Evolutionary conservation across 2,113 vertebrate species (phyloP).

Genomic region (Illadopsis cleaveri): DNA sequence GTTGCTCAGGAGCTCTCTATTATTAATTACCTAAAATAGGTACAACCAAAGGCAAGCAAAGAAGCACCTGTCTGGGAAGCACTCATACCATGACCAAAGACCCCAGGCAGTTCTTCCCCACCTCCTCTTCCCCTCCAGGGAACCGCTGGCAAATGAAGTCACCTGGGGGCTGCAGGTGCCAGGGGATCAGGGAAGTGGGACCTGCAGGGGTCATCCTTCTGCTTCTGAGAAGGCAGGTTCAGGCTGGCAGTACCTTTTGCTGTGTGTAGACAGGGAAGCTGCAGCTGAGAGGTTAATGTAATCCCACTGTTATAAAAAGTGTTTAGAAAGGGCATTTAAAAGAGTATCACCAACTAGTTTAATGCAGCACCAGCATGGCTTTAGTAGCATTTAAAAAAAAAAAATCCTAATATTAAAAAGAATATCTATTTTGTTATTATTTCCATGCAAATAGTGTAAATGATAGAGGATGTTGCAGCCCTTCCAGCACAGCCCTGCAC

Average conservation of each 20-base stretch:
- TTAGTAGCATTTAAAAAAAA: not conserved
- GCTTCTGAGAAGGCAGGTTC: not conserved
- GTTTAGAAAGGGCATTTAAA: not conserved
- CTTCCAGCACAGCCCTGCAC: not conserved
- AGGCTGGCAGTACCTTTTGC: not conserved
- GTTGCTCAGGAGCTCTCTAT: not conserved
- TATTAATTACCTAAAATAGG: not conserved
- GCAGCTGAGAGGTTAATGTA: not conserved
- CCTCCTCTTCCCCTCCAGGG: not conserved
- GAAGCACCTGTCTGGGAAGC: not conserved
- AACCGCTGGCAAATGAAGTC: not conserved
- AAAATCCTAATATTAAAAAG: not conserved
- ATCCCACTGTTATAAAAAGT: not conserved
- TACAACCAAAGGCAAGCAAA: not conserved
- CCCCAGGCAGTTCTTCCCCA: not conserved
- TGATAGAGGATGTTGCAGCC: not conserved
- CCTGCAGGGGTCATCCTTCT: not conserved
- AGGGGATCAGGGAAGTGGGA: not conserved
- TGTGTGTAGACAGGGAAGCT: not conserved
- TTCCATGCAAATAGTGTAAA: not conserved
- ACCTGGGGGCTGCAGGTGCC: not conserved
- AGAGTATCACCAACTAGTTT: not conserved
- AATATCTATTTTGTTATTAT: not conserved
- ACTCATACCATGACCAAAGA: accelerated
- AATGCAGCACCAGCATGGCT: not conserved